Evolutionary conservation across 2,113 vertebrate genomes (phyloP), one percentile per base, ranked within the genome.

Genomic region (Hemibagrus wyckioides): DNA sequence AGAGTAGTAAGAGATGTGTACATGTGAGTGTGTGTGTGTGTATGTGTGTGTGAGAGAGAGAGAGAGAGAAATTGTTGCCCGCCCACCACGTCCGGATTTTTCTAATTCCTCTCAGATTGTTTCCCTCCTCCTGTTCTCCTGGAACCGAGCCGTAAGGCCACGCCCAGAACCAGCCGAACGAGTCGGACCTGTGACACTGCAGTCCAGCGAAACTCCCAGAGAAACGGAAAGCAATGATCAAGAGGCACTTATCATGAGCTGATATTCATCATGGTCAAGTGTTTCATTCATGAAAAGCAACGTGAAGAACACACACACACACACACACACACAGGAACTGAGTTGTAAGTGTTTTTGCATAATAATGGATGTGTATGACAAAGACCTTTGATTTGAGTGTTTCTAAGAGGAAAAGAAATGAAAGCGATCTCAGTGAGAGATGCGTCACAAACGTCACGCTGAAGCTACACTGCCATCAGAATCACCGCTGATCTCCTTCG

Each of bases 181-280:
- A 92, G 95, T 94, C 86, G 73, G 91, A 95, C 95, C 91, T 89
- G 94, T 92, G 89, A 63, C 63, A 39, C 94, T 44, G 81, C 91
- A 87, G 90, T 81, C 50, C 56, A 77, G 63, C 57, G 82, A 86
- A 91, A 86, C 91, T 89, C 33, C 57, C 11, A 41, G 52, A 39
- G 33, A 48, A 48, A 48, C 30, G 4, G 0, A 19, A 48, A 73
- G 25, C 17, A 30, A n/a, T 56, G 50, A 71, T 81, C 50, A n/a
- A n/a, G 33, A 39, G 23, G 23, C 85, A 81, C 28, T 30, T 3
- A 1, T 79, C 28, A 54, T 30, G 14, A 6, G n/a, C 76, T 79
- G 44, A 54, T 30, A 54, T 52, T 52, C 48, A 77, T 52, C n/a
- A 50, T 21, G 3, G 2, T 21, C 39, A 2, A 3, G 76, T 1